Percentiles rank a stretch among this genome's conserved stretches.
Evolutionary conservation across 2,113 vertebrate species (phyloP).

Genomic region (Rhinopithecus roxellana): DNA sequence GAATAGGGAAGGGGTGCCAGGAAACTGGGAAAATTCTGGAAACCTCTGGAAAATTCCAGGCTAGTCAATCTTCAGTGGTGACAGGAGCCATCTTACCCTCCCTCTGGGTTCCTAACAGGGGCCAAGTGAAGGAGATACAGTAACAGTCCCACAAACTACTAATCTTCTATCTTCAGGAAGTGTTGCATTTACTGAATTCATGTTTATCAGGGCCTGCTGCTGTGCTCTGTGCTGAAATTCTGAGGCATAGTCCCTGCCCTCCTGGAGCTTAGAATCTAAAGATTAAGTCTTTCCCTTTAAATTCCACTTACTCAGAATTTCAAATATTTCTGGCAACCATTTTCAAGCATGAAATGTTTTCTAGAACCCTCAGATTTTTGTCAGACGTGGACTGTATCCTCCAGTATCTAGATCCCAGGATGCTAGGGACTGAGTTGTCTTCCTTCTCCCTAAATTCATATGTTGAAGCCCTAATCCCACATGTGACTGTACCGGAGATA

Average conservation of each 20-base stretch:
- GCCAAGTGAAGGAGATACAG: background rate
- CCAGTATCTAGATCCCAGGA: background rate
- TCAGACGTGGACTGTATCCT: background rate
- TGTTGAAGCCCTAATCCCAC: background rate
- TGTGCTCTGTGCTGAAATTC: background rate
- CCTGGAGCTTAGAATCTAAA: background rate
- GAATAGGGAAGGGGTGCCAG: background rate
- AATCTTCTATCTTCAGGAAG: background rate
- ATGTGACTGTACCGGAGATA: no score
- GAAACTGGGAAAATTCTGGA: background rate
- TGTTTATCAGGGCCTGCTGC: rapidly evolving
- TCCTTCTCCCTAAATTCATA: background rate
- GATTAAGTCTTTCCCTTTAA: background rate
- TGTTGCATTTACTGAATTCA: background rate
- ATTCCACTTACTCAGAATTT: background rate
- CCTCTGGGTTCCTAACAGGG: background rate
- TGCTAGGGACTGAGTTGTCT: background rate
- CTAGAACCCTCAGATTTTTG: background rate
- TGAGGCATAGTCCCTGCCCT: background rate
- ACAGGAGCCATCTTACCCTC: background rate
- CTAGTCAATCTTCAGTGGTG: background rate
- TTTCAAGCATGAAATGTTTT: background rate
- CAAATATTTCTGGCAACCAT: background rate
- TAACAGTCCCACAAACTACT: background rate
- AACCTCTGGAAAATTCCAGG: background rate